Base-by-base conservation (phyloP, 1,140 invertebrate species). In the Nebria ingens region DNA sequence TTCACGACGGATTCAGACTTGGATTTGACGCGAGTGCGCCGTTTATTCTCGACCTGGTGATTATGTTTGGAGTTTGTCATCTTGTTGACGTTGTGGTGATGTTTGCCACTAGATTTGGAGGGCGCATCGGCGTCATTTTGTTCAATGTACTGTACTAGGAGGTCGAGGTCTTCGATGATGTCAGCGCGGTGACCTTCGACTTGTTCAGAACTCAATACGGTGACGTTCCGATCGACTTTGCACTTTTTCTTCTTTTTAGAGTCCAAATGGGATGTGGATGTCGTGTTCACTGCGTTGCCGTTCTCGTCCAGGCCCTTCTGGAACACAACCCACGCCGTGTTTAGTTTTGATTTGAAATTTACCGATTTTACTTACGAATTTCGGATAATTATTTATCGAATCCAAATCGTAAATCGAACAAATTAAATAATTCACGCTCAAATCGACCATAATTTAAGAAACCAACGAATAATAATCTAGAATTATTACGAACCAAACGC, bases 301-400 rank as follows among this genome's bases (percentile, higher is more conserved):
- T 76, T 77, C 59, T 77, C 74, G 63, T 77, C 75, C n/a, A 72
- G 56, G 40, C 70, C 67, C 55, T 74, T 74, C 72, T 75, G 62
- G 19, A 61, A 63, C 56, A 38, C 53, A 53, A 34, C n/a, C 6
- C 25, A 34, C 6, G n/a, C 25, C 25, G n/a, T 34, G 6, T 34
- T n/a, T 34, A 34, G n/a, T 34, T 9, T 34, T 34, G n/a, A 34
- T 50, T 11, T 9, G 38, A 12, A n/a, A 15, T 21, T 55, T 55
- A 17, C 13, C 51, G 21, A 19, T 19, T 2, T 58, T 53, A n/a
- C n/a, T n/a, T n/a, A n/a, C n/a, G n/a, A n/a, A n/a, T n/a, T n/a
- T n/a, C n/a, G n/a, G n/a, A n/a, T n/a, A n/a, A n/a, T n/a, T n/a
- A n/a, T n/a, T n/a, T n/a, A n/a, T n/a, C n/a, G n/a, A n/a, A n/a